Evolutionary conservation across 2,113 vertebrate species (phyloP).

Genomic region (Rhea americana): DNA sequence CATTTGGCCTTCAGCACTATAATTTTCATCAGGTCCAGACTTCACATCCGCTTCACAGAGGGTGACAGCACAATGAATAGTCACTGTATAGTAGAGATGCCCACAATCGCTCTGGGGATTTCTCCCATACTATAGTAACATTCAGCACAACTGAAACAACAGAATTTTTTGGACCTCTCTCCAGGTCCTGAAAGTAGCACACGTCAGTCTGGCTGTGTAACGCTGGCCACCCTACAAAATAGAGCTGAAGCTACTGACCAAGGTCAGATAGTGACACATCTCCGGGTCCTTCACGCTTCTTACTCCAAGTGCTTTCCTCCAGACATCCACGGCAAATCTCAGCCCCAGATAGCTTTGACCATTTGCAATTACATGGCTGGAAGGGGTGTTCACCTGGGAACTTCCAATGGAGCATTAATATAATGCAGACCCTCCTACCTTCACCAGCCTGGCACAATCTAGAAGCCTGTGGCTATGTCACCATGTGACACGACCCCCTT

Average conservation of each 20-base stretch:
- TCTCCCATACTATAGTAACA: neutral
- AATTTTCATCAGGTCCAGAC: neutral
- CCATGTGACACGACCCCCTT: neutral
- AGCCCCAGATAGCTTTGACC: neutral
- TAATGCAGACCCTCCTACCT: accelerated
- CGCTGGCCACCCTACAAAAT: neutral
- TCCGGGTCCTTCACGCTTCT: neutral
- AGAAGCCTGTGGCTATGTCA: neutral
- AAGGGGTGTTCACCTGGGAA: neutral
- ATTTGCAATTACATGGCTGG: neutral
- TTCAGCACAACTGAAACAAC: neutral
- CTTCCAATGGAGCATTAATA: neutral
- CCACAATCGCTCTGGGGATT: neutral
- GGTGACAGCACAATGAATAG: neutral
- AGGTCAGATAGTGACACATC: neutral
- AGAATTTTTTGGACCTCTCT: neutral
- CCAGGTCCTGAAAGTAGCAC: too few relatives aligned
- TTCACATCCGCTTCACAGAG: neutral
- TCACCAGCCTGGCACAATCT: neutral
- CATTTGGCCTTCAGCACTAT: neutral
- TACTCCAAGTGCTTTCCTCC: neutral
- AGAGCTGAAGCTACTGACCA: neutral
- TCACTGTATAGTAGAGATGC: neutral
- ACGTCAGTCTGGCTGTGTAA: too few relatives aligned
- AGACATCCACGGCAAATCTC: neutral